phyloP scores from a whole-genome alignment of 2,888 invertebrate genomes.

The Lasius fuliginosus region DNA sequence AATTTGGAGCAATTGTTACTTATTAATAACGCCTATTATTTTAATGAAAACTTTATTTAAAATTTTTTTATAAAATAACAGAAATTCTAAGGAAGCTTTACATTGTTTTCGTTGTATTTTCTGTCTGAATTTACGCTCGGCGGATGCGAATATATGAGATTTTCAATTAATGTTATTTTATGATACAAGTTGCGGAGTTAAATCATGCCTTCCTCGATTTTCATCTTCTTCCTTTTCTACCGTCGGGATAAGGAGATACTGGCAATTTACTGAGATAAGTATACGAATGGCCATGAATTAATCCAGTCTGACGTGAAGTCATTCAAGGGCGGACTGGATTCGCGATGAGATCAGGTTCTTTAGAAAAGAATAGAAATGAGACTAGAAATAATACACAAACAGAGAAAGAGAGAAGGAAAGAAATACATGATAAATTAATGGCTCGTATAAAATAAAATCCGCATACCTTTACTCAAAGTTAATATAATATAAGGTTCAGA shows the following conservation, averaged over 20 bases:
- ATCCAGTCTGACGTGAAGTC: constrained; percentile 63
- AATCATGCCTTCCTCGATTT: constrained; percentile 54
- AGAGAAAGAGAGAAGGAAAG: not conserved
- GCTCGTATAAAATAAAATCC: constrained; percentile 30
- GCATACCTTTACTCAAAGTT: not conserved
- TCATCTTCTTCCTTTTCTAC: constrained; percentile 53
- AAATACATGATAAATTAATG: constrained; percentile 24
- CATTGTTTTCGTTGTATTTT: constrained; percentile 17
- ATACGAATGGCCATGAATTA: constrained; percentile 74
- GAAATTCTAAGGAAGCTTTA: not conserved
- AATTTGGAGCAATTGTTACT: not conserved
- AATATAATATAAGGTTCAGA: constrained; percentile 9
- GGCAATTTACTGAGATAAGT: constrained; percentile 69
- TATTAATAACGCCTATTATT: not conserved
- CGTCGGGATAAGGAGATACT: constrained; percentile 60
- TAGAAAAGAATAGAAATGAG: constrained; percentile 55
- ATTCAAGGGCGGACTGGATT: constrained; percentile 71
- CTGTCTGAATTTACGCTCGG: not conserved
- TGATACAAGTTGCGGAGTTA: constrained; percentile 56
- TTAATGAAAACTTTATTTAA: not conserved
- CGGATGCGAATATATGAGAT: constrained; percentile 63
- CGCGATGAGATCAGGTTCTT: constrained; percentile 40
- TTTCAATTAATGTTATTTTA: constrained; percentile 75
- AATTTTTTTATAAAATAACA: too few species aligned
- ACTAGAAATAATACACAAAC: not conserved